Evolutionary conservation across 2,113 vertebrate species (phyloP), one percentile per base, ranked within the genome.

Genomic region (Ochotona princeps): DNA sequence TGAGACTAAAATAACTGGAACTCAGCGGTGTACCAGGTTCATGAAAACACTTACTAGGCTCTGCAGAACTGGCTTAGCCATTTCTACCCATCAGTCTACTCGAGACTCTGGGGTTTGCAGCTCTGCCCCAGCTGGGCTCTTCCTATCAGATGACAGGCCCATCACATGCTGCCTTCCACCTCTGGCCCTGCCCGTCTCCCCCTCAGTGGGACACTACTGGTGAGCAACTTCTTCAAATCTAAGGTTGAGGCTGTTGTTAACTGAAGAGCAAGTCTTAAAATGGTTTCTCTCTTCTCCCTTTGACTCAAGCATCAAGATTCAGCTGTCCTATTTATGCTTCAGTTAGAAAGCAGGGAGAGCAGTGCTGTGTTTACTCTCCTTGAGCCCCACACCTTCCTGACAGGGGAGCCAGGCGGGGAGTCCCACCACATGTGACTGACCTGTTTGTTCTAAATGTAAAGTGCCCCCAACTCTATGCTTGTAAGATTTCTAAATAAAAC

Each of bases 401-500:
- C 0, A 1, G 32, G 60, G 15, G 61, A 15, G 35, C 13, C 7
- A 26, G 78, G 84, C n/a, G 51, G 14, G 49, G 67, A 7, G 8
- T 82, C 5, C 21, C 20, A 8, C 57, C 4, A 35, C 75, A 65
- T 32, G 38, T 88, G 80, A 94, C 94, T 91, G 23, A 66, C 65
- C 66, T 49, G 54, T 51, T 92, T 95, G 96, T 93, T 93, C 89
- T 76, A 89, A 75, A 80, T 12, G 67, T 49, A 67, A 86, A 75
- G 61, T 47, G 26, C 72, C 0, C 49, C 90, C 54, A 72, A 65
- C 20, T 51, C 74, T 93, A 49, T 69, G 35, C 90, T 94, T 73
- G 20, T 14, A 91, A 92, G 67, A 95, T 74, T 60, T 93, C 83
- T 79, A 92, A 93, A 94, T 92, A 94, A 93, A 94, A n/a, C n/a